Base-by-base conservation (phyloP, 1,140 invertebrate species). In the Drosophila paulistorum region DNA sequence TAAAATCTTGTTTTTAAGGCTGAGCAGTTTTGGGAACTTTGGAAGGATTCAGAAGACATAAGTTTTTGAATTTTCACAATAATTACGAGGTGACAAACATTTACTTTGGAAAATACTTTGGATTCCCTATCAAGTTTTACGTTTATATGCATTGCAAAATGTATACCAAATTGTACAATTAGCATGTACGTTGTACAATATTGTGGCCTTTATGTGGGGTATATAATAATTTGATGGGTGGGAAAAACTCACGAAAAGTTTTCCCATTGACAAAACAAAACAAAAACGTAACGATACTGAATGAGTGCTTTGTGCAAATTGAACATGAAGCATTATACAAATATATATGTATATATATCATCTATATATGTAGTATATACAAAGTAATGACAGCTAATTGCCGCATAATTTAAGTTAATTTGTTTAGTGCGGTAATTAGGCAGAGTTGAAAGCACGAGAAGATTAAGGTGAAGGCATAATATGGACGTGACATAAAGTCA, bases 381-480 rank as follows among this genome's bases (percentile, higher is more conserved):
- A 63, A 33, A 59, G 57, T 59, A 68, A 69, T 54, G 26, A 71
- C 58, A 48, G 74, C 60, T 77, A 77, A 77, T 77, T 77, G 71
- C 68, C 68, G 59, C 75, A 71, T 77, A 70, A 77, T 71, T 77
- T 58, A 14, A 65, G 61, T 77, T 77, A 70, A 65, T 77, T 77
- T 71, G 65, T 20, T 55, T 51, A 54, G 33, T 45, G 55, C 51
- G 5, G 63, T 26, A 76, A 77, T 77, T 77, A 77, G 67, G 39
- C 17, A 11, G 23, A 58, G 63, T 51, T 51, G 10, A 51, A 23
- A 51, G 45, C 45, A 51, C 20, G 17, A 51, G 13, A 51, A 51
- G 45, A 51, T 51, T 51, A 55, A 63, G 73, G 59, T 23, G 37
- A 39, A 61, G 59, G 61, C n/a, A 13, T 30, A 30, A 30, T 30